Evolutionary conservation across 2,797 vertebrate genomes (phyloP).

Genomic region (Danio aesculapii): DNA sequence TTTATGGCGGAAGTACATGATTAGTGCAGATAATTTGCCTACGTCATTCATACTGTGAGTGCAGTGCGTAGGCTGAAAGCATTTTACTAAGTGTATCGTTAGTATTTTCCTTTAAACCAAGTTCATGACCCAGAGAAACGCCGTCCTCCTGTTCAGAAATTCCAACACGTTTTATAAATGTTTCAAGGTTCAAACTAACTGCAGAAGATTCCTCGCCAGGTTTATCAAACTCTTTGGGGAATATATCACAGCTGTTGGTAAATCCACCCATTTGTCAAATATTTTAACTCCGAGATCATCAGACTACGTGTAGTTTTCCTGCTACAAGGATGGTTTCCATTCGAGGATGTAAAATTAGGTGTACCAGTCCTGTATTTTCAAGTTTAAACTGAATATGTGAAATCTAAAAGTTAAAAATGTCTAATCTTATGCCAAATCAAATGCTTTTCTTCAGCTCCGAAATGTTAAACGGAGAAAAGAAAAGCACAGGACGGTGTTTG

Average conservation of each 20-base stretch:
- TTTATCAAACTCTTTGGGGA: not conserved
- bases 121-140: not conserved
- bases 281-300: not conserved
- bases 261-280: constrained; percentile 2
- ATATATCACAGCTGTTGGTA: not conserved
- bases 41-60: not conserved
- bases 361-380: too few relatives aligned
- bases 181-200: not conserved
- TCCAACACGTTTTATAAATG: not conserved
- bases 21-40: constrained; percentile 4
- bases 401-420: too few relatives aligned
- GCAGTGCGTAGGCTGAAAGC: constrained; percentile 5
- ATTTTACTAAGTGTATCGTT: not conserved
- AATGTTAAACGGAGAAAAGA: too few relatives aligned
- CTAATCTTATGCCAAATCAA: too few relatives aligned
- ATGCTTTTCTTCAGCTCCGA: too few relatives aligned
- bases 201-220: not conserved
- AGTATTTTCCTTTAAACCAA: not conserved
- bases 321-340: not conserved
- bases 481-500: too few relatives aligned
- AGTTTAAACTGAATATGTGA: too few relatives aligned
- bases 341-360: not conserved
- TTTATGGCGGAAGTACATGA: not conserved
- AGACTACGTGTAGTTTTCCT: not conserved
- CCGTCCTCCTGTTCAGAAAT: not conserved